phyloP scores from a whole-genome alignment of 2,797 vertebrate species.

The Champsocephalus esox region DNA sequence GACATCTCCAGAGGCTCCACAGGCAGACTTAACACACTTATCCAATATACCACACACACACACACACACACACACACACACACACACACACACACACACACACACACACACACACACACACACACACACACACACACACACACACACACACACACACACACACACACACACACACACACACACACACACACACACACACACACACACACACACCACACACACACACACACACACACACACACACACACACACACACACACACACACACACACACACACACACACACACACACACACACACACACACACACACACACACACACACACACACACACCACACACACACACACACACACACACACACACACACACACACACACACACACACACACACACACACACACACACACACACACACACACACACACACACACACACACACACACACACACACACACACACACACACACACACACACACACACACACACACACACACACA shows the following conservation, averaged over 20 bases:
- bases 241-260: not conserved
- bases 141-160: not conserved
- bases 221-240: not conserved
- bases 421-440: slow-evolving; percentile 7
- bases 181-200: not conserved
- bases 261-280: not conserved
- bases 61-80: not conserved
- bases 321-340: not conserved
- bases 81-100: not conserved
- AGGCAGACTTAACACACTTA: slow-evolving; percentile 14
- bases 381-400: slow-evolving; percentile 3
- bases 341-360: not conserved
- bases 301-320: not conserved
- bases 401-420: slow-evolving; percentile 8
- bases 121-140: not conserved
- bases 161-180: not conserved
- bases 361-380: slow-evolving; percentile 6
- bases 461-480: slow-evolving; percentile 8
- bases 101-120: no score
- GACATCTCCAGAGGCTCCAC: slow-evolving; percentile 34
- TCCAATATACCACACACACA: slow-evolving; percentile 7
- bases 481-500: not conserved
- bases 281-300: no score
- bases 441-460: slow-evolving; percentile 3
- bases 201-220: no score